These are phyloP conservation scores for Corythornis madagascariensis DNA, from an alignment of 2,113 vertebrate species.

Conservation along the genomic window DNA sequence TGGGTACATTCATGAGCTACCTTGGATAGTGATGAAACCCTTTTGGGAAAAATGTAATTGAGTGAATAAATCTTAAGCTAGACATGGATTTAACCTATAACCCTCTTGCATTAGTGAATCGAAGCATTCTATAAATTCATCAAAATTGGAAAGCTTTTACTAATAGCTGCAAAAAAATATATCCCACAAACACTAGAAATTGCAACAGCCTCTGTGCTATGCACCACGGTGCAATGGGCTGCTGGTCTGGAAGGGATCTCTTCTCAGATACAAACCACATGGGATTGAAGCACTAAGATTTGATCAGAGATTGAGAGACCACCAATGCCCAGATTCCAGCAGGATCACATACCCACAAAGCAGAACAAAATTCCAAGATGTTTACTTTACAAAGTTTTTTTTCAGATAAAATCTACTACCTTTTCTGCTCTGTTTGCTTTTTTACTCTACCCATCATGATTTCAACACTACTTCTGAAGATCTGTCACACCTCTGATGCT, in stretches of 20 bases:
- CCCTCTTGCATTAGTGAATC: background rate
- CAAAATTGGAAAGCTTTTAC: conserved; percentile 21
- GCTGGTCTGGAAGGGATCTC: background rate
- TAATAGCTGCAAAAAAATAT: background rate
- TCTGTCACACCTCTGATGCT: background rate
- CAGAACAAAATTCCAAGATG: background rate
- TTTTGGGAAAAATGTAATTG: background rate
- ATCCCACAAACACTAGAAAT: background rate
- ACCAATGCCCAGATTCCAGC: background rate
- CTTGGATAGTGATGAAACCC: background rate
- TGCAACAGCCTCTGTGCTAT: background rate
- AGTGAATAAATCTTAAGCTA: conserved; percentile 33
- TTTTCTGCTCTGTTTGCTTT: background rate
- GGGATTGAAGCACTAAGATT: background rate
- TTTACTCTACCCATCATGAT: background rate
- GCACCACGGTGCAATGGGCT: too few relatives aligned
- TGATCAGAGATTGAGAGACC: background rate
- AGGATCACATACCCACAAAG: background rate
- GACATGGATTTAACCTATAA: conserved; percentile 19
- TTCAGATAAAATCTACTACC: background rate
- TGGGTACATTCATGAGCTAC: background rate
- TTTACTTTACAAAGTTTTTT: background rate
- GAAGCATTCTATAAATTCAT: background rate
- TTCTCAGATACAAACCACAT: background rate
- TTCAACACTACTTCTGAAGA: background rate